These are phyloP conservation scores for Odontamblyopus rebecca DNA, from an alignment of 2,797 vertebrate species.

Conservation along the genomic window DNA sequence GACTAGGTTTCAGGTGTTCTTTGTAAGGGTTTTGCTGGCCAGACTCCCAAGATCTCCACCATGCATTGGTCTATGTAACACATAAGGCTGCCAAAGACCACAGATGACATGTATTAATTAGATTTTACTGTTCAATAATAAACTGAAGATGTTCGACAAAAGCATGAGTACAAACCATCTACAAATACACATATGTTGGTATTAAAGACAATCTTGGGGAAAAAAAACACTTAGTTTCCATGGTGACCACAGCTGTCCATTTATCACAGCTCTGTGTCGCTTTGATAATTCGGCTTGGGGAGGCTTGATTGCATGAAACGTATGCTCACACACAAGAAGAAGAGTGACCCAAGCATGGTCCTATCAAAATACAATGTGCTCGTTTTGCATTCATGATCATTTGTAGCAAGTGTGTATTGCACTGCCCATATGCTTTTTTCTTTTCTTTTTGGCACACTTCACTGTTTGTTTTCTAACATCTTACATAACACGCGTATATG, in stretches of 20 bases:
- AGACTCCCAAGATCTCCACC: conserved; percentile 27
- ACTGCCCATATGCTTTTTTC: not conserved
- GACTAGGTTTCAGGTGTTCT: not conserved
- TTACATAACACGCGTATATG: not conserved
- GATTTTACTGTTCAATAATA: not conserved
- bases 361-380: conserved; percentile 20
- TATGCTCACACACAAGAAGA: conserved; percentile 25
- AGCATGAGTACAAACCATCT: conserved; percentile 17
- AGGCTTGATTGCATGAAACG: conserved; percentile 49
- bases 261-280: conserved; percentile 44
- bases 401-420: conserved; percentile 21
- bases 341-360: conserved; percentile 23
- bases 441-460: conserved; percentile 8
- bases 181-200: conserved; percentile 40
- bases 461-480: conserved; percentile 17
- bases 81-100: conserved; percentile 40
- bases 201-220: conserved; percentile 51
- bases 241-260: conserved; percentile 61
- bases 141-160: not conserved
- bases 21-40: not conserved
- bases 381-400: conserved; percentile 35
- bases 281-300: conserved; percentile 55
- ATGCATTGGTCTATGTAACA: conserved; percentile 49
- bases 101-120: conserved; percentile 3
- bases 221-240: conserved; percentile 70